These are phyloP conservation scores for Parazoanthus atlanticus DNA, from an alignment of 92 coral and sea anemone species.

Conservation along the genomic window DNA sequence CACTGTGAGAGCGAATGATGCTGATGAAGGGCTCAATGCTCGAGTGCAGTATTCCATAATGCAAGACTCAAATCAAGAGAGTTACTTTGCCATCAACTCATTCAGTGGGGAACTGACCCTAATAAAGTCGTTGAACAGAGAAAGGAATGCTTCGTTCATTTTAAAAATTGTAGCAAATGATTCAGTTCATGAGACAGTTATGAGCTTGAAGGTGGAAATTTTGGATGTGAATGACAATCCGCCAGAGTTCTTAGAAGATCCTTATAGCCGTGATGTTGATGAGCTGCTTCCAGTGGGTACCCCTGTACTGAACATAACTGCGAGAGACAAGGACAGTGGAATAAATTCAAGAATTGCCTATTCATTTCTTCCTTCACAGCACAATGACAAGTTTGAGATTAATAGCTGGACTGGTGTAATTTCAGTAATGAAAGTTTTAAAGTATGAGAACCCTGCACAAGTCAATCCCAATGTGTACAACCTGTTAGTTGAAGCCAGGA, in stretches of 20 bases:
- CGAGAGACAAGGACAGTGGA: conserved; percentile 84
- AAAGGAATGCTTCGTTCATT: conserved; percentile 56
- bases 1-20: conserved; percentile 69
- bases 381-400: conserved; percentile 70
- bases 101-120: conserved; percentile 72
- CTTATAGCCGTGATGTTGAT: conserved; percentile 44
- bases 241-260: conserved; percentile 71
- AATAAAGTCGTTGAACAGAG: conserved; percentile 70
- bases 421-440: conserved; percentile 59
- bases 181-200: conserved; percentile 57
- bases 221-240: conserved; percentile 89
- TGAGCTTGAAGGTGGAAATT: conserved; percentile 63
- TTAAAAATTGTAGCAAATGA: conserved; percentile 75
- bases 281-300: conserved; percentile 74
- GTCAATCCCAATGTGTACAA: conserved; percentile 76
- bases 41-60: conserved; percentile 61
- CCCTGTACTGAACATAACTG: conserved; percentile 75
- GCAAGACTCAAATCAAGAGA: conserved; percentile 58
- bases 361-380: conserved; percentile 68
- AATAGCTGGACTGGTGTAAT: conserved; percentile 75
- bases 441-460: conserved; percentile 52
- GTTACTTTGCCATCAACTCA: conserved; percentile 60
- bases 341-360: conserved; percentile 76
- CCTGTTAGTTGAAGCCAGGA: conserved; percentile 73
- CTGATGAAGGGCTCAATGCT: conserved; percentile 61